phyloP scores from a whole-genome alignment of 1,140 invertebrate genomes.

The Cotesia glomerata region DNA sequence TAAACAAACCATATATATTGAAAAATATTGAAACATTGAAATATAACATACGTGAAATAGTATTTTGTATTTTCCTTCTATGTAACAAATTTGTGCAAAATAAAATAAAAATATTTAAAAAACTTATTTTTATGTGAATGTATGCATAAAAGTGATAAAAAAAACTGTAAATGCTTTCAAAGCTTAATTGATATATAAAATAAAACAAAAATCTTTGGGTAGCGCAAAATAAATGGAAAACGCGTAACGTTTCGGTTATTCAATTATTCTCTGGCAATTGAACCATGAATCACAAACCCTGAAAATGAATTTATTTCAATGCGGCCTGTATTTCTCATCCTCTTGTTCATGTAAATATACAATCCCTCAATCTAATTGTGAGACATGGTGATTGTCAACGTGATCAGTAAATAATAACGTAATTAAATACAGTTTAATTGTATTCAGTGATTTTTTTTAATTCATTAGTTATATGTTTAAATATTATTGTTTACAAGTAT shows the following conservation, averaged over 20 bases:
- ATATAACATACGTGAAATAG: too few relatives aligned
- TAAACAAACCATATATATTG: too few relatives aligned
- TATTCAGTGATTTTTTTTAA: not conserved
- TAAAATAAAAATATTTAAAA: too few relatives aligned
- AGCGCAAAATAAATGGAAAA: not conserved
- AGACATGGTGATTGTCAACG: not conserved
- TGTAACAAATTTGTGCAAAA: too few relatives aligned
- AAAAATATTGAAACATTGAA: too few relatives aligned
- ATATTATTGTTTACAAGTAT: too few relatives aligned
- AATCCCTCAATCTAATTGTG: not conserved
- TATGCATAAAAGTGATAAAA: too few relatives aligned
- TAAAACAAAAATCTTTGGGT: not conserved
- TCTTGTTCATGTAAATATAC: not conserved
- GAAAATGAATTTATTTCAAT: constrained; percentile 20
- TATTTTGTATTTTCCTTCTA: too few relatives aligned
- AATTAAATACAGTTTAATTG: too few relatives aligned
- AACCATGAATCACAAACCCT: constrained; percentile 15
- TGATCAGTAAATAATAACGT: too few relatives aligned
- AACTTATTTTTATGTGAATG: too few relatives aligned
- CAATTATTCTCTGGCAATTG: constrained; percentile 10
- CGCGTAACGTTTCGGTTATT: constrained; percentile 10
- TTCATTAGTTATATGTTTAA: too few relatives aligned
- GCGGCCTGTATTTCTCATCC: not conserved
- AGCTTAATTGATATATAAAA: not conserved
- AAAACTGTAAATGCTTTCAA: not conserved